phyloP scores from a whole-genome alignment of 2,113 vertebrate species.

The Toxotes chatareus region DNA sequence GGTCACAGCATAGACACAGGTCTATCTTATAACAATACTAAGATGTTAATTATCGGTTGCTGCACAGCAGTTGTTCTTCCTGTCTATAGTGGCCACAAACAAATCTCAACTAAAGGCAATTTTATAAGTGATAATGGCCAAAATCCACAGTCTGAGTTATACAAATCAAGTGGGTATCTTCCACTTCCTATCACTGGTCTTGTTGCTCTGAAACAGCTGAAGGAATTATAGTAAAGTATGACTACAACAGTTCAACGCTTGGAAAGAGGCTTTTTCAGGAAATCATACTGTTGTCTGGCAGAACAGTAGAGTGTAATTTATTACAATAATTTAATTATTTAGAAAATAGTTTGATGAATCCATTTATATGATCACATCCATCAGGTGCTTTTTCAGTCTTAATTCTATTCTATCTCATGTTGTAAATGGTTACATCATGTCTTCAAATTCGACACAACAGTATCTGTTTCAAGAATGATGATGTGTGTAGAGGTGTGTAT shows the following conservation, averaged over 20 bases:
- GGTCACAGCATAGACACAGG: not conserved
- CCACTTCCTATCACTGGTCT: not conserved
- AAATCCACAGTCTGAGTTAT: not conserved
- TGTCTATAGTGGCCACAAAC: not conserved
- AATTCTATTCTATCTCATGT: not conserved
- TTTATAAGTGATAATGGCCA: not conserved
- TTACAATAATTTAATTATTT: too few relatives aligned
- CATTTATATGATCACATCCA: not conserved
- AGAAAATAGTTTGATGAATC: not conserved
- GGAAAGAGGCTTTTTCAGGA: not conserved
- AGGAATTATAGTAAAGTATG: not conserved
- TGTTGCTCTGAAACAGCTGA: constrained; percentile 3
- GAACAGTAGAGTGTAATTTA: too few relatives aligned
- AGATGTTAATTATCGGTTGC: not conserved
- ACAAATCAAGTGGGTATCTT: not conserved
- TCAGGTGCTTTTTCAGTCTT: not conserved
- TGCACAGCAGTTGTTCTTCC: not conserved
- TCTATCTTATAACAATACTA: not conserved
- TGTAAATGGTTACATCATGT: not conserved
- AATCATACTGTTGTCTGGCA: constrained; percentile 1
- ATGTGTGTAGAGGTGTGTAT: too few relatives aligned
- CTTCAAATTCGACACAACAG: not conserved
- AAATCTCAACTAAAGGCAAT: not conserved
- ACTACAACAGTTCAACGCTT: not conserved
- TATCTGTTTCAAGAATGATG: not conserved